These are phyloP conservation scores for Pocota personata DNA, from an alignment of 2,888 invertebrate species.

Conservation along the genomic window DNA sequence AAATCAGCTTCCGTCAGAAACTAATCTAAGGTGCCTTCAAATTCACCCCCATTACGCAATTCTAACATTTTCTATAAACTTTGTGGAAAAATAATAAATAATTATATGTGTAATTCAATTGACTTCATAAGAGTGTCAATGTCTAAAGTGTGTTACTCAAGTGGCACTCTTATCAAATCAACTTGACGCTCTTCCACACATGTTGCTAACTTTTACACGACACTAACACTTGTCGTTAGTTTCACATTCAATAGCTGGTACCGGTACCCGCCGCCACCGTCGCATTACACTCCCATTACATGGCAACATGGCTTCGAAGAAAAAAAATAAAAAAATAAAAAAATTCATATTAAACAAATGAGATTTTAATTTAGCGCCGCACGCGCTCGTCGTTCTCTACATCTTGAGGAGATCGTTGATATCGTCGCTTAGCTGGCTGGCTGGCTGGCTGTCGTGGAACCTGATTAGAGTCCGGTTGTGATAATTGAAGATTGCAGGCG, in stretches of 20 bases:
- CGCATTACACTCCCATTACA: constrained; percentile 36
- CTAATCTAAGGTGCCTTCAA: not conserved
- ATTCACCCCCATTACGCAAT: not conserved
- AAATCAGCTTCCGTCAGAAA: too few relatives aligned
- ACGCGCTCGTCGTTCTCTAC: constrained; percentile 45
- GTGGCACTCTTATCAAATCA: constrained; percentile 37
- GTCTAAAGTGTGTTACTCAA: constrained; percentile 47
- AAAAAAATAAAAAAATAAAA: not conserved
- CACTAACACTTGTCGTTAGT: constrained; percentile 11
- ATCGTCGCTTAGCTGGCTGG: constrained; percentile 22
- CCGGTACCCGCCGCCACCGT: not conserved
- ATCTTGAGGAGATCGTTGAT: constrained; percentile 42
- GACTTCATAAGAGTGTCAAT: constrained; percentile 31
- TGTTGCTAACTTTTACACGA: not conserved
- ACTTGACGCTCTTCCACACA: constrained; percentile 25
- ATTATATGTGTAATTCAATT: not conserved
- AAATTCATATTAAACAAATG: constrained; percentile 45
- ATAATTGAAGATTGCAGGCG: constrained; percentile 61
- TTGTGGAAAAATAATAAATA: not conserved
- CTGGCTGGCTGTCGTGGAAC: constrained; percentile 42
- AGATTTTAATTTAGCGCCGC: constrained; percentile 64
- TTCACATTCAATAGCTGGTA: not conserved
- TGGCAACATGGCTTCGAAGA: constrained; percentile 16
- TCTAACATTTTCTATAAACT: not conserved
- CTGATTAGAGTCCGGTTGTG: constrained; percentile 64